A percentile compares a stretch with the other conserved stretches of the same genome.
phyloP scores from a whole-genome alignment of 2,797 vertebrate species.

The Poeciliopsis turneri region DNA sequence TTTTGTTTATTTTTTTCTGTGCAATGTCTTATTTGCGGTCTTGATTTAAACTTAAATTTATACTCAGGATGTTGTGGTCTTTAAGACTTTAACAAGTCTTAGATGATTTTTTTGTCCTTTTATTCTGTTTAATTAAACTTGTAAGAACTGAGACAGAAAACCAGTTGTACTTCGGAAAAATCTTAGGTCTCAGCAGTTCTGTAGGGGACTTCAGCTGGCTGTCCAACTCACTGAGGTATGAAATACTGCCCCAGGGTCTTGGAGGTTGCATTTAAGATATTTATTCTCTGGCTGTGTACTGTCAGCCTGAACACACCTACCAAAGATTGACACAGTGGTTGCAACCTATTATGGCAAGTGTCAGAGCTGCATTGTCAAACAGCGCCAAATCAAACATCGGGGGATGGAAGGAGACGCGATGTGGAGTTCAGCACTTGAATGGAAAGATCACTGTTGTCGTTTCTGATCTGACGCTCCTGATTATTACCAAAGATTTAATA shows the following conservation, averaged over 20 bases:
- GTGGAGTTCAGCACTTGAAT: slow-evolving; percentile 20
- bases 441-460: slow-evolving; percentile 33
- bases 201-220: slow-evolving; percentile 19
- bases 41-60: no score
- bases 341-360: slow-evolving; percentile 52
- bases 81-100: background rate
- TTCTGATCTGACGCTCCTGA: slow-evolving; percentile 41
- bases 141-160: background rate
- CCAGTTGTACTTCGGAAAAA: slow-evolving; percentile 32
- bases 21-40: background rate
- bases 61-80: background rate
- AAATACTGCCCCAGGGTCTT: slow-evolving; percentile 53
- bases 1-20: background rate
- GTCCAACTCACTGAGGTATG: slow-evolving; percentile 43
- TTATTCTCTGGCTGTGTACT: slow-evolving; percentile 54
- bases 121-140: background rate
- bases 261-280: slow-evolving; percentile 63
- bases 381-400: slow-evolving; percentile 34
- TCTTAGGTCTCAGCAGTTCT: slow-evolving; percentile 14
- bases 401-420: background rate
- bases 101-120: background rate
- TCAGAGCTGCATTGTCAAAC: slow-evolving; percentile 53
- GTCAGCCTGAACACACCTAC: slow-evolving; percentile 54
- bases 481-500: slow-evolving; percentile 52
- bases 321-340: slow-evolving; percentile 52